Conservation (phyloP, 2,888 invertebrate species). For the Ditylenchus weischeri region DNA sequence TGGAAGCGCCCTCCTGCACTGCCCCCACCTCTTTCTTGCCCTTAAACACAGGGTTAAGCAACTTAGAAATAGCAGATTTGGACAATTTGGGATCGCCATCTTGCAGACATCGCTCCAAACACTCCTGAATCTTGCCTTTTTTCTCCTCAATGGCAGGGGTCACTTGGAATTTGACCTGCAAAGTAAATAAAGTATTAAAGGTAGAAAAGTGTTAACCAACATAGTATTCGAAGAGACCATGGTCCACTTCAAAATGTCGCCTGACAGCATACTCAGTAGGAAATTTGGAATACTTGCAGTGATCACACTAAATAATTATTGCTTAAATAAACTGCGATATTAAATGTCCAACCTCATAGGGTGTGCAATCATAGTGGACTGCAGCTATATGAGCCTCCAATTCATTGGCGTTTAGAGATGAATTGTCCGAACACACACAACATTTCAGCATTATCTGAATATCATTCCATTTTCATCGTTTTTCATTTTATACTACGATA, state of each 20-base stretch:
- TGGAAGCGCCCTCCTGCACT: no score
- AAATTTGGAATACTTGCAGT: slow-evolving; percentile 44
- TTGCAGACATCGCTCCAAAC: neutral
- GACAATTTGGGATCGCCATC: neutral
- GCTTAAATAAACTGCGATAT: no score
- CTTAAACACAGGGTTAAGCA: no score
- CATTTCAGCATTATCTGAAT: neutral
- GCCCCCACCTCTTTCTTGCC: no score
- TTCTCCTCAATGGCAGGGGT: neutral
- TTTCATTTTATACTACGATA: no score
- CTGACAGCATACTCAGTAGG: slow-evolving; percentile 44
- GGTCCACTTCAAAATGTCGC: slow-evolving; percentile 38
- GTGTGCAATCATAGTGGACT: slow-evolving; percentile 28
- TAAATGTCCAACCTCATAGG: slow-evolving; percentile 28
- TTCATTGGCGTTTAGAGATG: slow-evolving; percentile 16
- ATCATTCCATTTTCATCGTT: neutral
- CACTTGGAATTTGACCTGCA: neutral
- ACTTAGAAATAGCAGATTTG: no score
- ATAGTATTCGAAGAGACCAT: slow-evolving; percentile 39
- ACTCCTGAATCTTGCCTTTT: neutral
- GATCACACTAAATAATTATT: slow-evolving; percentile 33
- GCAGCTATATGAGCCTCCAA: slow-evolving; percentile 25
- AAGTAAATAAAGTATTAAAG: neutral
- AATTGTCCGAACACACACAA: neutral
- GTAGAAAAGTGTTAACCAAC: slow-evolving; percentile 26